Evolutionary conservation across 92 coral and sea anemone genomes (phyloP), one percentile per base, ranked within the genome.

Genomic region (Porites evermanni): DNA sequence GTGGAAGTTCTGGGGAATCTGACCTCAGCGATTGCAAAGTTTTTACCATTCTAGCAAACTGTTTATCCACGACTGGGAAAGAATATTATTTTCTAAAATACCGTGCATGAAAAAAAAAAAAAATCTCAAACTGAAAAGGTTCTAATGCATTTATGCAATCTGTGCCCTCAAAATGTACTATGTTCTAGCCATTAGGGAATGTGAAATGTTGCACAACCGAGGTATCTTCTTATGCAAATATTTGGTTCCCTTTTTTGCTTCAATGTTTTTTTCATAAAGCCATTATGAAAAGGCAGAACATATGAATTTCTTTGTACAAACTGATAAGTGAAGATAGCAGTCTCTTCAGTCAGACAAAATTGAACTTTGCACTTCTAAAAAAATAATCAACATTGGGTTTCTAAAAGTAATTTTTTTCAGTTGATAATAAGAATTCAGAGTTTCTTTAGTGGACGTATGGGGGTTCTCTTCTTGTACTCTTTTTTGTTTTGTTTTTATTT

Each of bases 311-410:
- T 38, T 38, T 38, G 47, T 38, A 4, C 47, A 38, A 3, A 38
- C 47, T 2, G 47, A 38, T 38, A 38, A 6, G 47, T 38, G 47
- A 38, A 38, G 47, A 38, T 38, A 4, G 47, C 47, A 38, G 6
- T 38, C 47, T 38, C 47, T 19, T 52, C 16, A 51, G 6, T 20
- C 19, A 21, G 21, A 2, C 56, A 17, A 24, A n/a, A 3, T 9
- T 75, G 79, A 23, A 75, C 79, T 75, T 75, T 75, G 79, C 59
- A 75, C 79, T 54, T 16, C 18, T 29, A 29, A 7, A 13, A 12
- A 74, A 53, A 18, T 19, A 51, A 8, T 8, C 47, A 74, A 24
- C 17, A 8, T 21, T 56, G 4, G 32, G 63, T 75, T 23, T 19
- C 72, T 24, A 32, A 56, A 7, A 2, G 47, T 38, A 38, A 3